Conservation (phyloP, 1,140 invertebrate species). For the Dufourea novaeangliae region DNA sequence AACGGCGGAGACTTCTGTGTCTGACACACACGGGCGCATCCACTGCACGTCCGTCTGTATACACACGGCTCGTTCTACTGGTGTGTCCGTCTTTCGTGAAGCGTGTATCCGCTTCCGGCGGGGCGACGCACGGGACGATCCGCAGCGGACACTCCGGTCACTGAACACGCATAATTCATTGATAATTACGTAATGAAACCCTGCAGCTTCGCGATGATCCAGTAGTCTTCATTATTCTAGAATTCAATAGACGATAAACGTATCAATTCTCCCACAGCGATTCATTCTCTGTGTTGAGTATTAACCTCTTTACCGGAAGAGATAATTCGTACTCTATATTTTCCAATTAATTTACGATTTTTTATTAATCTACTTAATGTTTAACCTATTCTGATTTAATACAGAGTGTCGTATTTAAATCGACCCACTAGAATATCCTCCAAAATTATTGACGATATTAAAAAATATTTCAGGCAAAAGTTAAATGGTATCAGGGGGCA, state of each 20-base stretch:
- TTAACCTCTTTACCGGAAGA: neutral
- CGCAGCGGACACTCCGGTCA: slow-evolving; percentile 79
- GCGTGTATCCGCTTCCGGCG: slow-evolving; percentile 80
- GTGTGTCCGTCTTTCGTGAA: slow-evolving; percentile 76
- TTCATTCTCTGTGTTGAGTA: neutral
- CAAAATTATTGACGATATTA: no score
- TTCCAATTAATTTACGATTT: neutral
- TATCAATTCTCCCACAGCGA: neutral
- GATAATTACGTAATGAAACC: slow-evolving; percentile 69
- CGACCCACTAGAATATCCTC: no score
- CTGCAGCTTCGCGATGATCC: neutral
- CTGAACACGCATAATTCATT: slow-evolving; percentile 66
- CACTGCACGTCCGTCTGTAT: slow-evolving; percentile 31
- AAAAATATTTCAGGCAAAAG: no score
- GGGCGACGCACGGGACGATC: slow-evolving; percentile 46
- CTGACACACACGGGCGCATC: neutral
- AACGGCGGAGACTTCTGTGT: neutral
- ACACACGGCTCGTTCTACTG: slow-evolving; percentile 34
- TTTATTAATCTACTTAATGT: neutral
- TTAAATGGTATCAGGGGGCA: no score
- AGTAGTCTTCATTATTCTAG: slow-evolving; percentile 11
- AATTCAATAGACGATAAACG: slow-evolving; percentile 5
- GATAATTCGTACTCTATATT: neutral
- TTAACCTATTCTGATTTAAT: no score
- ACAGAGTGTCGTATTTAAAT: no score